Percentiles rank a stretch among this genome's conserved stretches.
Evolutionary conservation across 2,797 vertebrate genomes (phyloP).

Genomic region (Nasua narica): DNA sequence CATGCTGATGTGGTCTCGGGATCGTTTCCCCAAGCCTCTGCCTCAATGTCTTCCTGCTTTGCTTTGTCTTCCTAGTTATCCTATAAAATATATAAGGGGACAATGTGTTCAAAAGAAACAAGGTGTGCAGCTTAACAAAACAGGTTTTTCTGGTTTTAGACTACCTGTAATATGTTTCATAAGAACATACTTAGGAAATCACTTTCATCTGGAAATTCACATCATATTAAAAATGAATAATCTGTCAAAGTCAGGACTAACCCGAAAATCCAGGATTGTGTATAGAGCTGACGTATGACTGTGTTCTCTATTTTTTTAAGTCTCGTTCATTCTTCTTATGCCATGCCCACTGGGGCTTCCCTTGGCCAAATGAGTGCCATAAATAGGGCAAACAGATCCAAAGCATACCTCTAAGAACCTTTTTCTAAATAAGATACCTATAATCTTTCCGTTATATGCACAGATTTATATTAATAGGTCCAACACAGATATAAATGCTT

Average conservation of each 20-base stretch:
- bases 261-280: background rate
- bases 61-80: background rate
- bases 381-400: constrained; percentile 25
- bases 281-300: background rate
- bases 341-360: background rate
- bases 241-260: background rate
- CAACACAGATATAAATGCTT: constrained; percentile 6
- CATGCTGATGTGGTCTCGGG: background rate
- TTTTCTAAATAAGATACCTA: background rate
- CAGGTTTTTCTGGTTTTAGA: background rate
- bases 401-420: constrained; percentile 11
- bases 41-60: background rate
- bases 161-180: background rate
- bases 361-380: constrained; percentile 38
- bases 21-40: background rate
- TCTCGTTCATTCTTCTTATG: background rate
- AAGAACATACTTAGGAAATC: background rate
- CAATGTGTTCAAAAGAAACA: background rate
- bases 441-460: background rate
- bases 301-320: background rate
- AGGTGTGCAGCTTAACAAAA: background rate
- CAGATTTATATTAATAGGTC: background rate
- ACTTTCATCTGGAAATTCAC: constrained; percentile 15
- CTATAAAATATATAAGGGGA: background rate
- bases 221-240: background rate